A percentile compares a stretch with the other conserved stretches of the same genome.
phyloP scores from a whole-genome alignment of 2,113 vertebrate species.

The Calypte anna region DNA sequence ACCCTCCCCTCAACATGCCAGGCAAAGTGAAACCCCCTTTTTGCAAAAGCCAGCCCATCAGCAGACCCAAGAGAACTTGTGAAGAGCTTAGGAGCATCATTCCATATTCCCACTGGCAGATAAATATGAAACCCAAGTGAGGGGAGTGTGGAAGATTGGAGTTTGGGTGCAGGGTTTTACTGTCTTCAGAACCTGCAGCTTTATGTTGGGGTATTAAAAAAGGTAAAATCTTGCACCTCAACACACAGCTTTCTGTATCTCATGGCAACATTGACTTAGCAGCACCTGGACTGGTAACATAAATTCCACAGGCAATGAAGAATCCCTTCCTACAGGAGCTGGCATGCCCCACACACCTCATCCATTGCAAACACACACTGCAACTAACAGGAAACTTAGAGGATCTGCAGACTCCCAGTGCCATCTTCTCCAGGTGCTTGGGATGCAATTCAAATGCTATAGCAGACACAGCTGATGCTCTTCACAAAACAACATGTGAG shows the following conservation, averaged over 20 bases:
- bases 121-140: neutral
- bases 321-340: neutral
- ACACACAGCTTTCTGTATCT: neutral
- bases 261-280: rapidly evolving
- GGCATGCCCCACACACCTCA: rapidly evolving
- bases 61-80: neutral
- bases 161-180: neutral
- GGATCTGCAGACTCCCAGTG: neutral
- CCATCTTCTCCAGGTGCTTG: neutral
- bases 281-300: neutral
- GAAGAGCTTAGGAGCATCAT: rapidly evolving
- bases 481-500: neutral
- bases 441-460: neutral
- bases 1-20: neutral
- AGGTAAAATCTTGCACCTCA: neutral
- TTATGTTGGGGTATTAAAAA: neutral
- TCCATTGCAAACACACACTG: rapidly evolving
- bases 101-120: neutral
- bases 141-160: neutral
- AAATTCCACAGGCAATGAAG: neutral
- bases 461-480: neutral
- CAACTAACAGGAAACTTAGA: neutral
- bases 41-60: neutral
- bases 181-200: neutral
- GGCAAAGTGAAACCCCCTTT: neutral